Evolutionary conservation across 2,113 vertebrate species (phyloP).

Genomic region (Phyllopteryx taeniolatus): DNA sequence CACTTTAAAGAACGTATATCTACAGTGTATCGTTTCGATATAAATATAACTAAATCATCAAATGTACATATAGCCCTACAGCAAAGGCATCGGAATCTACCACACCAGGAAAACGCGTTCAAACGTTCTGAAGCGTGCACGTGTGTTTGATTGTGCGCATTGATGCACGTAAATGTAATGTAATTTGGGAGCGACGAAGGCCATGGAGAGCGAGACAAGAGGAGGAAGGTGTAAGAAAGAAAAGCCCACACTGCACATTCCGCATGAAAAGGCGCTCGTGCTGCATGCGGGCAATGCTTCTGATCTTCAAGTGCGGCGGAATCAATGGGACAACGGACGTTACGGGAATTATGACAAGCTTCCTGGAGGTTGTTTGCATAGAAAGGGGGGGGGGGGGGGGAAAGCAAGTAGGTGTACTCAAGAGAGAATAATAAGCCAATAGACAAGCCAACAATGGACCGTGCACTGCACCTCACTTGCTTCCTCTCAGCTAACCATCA

Average conservation of each 20-base stretch:
- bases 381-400: not conserved
- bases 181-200: slow-evolving; percentile 7
- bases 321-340: not conserved
- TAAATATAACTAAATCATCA: not conserved
- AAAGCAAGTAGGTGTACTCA: not conserved
- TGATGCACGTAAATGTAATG: slow-evolving; percentile 15
- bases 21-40: too few relatives aligned
- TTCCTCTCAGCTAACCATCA: not conserved
- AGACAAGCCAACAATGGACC: not conserved
- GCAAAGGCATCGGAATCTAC: slow-evolving; percentile 7
- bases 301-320: slow-evolving; percentile 24
- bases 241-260: slow-evolving; percentile 4
- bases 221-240: slow-evolving; percentile 3
- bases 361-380: slow-evolving; percentile 18
- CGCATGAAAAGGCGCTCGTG: not conserved
- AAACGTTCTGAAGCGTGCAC: not conserved
- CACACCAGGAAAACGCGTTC: not conserved
- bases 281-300: not conserved
- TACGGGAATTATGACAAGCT: slow-evolving; percentile 3
- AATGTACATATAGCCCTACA: slow-evolving; percentile 4
- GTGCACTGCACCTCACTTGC: not conserved
- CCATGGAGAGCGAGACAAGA: slow-evolving; percentile 4
- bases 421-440: not conserved
- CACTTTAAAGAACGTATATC: not conserved
- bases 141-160: not conserved